A percentile compares a stretch with the other conserved stretches of the same genome.
These are phyloP conservation scores for Muscidifurax raptorellus DNA, from an alignment of 1,140 invertebrate species.

Conservation along the genomic window DNA sequence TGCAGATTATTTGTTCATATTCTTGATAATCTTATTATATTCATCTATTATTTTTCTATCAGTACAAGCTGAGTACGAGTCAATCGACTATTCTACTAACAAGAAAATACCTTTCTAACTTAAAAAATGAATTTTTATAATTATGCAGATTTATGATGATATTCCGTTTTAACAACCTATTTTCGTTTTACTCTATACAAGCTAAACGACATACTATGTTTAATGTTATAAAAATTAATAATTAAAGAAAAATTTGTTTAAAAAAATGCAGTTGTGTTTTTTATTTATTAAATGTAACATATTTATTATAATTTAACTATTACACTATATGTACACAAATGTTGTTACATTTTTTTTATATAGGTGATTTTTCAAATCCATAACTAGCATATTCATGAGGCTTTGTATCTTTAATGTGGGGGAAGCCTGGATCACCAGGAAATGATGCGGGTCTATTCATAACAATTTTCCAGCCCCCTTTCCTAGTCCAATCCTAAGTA, in stretches of 20 bases:
- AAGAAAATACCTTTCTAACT: background rate
- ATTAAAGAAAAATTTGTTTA: background rate
- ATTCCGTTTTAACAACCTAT: too few relatives aligned
- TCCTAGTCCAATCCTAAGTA: conserved; percentile 81
- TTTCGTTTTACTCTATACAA: too few relatives aligned
- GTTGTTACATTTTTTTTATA: conserved; percentile 65
- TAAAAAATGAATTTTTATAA: background rate
- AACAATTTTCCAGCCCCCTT: conserved; percentile 81
- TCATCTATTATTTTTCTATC: too few relatives aligned
- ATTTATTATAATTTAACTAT: conserved; percentile 41
- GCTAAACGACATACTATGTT: background rate
- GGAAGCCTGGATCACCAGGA: conserved; percentile 82
- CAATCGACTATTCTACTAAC: too few relatives aligned
- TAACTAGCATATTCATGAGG: conserved; percentile 81
- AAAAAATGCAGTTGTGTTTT: background rate
- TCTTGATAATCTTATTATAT: too few relatives aligned
- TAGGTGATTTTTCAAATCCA: conserved; percentile 81
- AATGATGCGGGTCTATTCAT: conserved; percentile 74
- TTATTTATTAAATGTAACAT: conserved; percentile 38
- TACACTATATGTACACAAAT: conserved; percentile 27
- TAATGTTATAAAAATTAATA: background rate
- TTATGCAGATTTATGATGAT: too few relatives aligned
- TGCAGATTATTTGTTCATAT: too few relatives aligned
- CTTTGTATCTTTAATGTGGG: conserved; percentile 76
- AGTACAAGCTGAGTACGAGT: too few relatives aligned